Evolutionary conservation across 2,797 vertebrate species (phyloP), one percentile per base, ranked within the genome.

Genomic region (Anolis apletophallus): DNA sequence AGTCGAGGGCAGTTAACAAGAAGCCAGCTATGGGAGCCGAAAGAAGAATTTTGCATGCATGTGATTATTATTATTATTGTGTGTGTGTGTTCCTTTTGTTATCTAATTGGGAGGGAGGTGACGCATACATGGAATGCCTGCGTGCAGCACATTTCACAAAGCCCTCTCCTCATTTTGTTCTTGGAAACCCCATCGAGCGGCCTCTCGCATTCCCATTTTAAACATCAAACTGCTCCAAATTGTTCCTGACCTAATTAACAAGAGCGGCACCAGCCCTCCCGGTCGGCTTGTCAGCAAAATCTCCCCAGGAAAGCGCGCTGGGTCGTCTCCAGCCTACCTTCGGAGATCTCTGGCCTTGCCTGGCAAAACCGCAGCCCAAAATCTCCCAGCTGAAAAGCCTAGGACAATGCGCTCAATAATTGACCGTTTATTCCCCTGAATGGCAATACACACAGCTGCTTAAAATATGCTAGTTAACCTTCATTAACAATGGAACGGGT

Each of bases 241-340:
- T 81, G 77, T 76, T 81, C 40, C 1, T 67, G 72, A 81, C 85
- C 85, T 87, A 76, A 86, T 81, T 86, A 81, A 73, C 11, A 59
- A 61, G 68, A 50, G 59, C 78, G n/a, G 19, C 50, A 54, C 50
- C 85, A 67, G 72, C 57, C 36, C 11, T 2, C 71, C 23, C 71
- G 29, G 69, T 36, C 68, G 64, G 55, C 78, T 81, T 21, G 69
- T 86, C 85, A 67, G 71, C 78, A 85, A 73, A 85, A 80, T 80
- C 32, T 72, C 17, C 77, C 52, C 67, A 1, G 26, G 64, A 78
- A 40, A 32, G 32, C 67, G 57, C 8, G 3, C 64, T 21, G 67
- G 2, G 21, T 11, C 1, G 14, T 32, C 36, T 50, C 36, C 19
- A 5, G 77, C 29, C 77, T 34, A 40, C 40, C 69, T 73, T 23